Conservation (phyloP, 2,113 vertebrate species). For the Nannobrachium achirus region DNA sequence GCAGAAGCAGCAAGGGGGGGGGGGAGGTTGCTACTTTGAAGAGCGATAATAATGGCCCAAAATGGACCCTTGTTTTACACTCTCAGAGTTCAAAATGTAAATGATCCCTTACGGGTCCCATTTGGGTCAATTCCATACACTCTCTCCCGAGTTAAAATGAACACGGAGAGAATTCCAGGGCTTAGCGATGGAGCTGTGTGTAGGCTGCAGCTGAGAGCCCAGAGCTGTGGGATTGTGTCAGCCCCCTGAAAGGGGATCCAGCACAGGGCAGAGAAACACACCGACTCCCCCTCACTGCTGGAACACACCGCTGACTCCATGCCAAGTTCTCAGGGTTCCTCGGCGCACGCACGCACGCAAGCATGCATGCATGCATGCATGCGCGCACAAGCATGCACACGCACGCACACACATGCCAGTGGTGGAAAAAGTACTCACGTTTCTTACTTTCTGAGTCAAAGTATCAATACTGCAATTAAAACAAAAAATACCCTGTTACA, state of each 20-base stretch:
- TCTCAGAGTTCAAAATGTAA: too few species aligned
- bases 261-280: conserved; percentile 60
- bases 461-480: too few species aligned
- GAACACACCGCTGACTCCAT: conserved; percentile 55
- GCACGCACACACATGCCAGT: not conserved
- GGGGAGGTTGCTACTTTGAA: not conserved
- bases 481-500: too few species aligned
- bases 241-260: conserved; percentile 65
- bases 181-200: conserved; percentile 44
- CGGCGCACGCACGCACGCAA: not conserved
- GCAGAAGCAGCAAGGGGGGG: conserved; percentile 46
- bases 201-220: conserved; percentile 55
- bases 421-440: too few species aligned
- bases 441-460: too few species aligned
- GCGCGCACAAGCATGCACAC: not conserved
- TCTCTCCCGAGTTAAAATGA: not conserved
- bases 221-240: conserved; percentile 63
- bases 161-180: conserved; percentile 16
- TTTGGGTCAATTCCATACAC: too few species aligned
- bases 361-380: not conserved
- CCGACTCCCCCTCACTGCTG: conserved; percentile 66
- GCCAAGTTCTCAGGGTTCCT: conserved; percentile 72
- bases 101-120: too few species aligned
- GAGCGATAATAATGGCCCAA: too few species aligned
- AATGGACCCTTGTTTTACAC: too few species aligned